phyloP scores from a whole-genome alignment of 2,888 invertebrate genomes.

The Thymelicus lineola region DNA sequence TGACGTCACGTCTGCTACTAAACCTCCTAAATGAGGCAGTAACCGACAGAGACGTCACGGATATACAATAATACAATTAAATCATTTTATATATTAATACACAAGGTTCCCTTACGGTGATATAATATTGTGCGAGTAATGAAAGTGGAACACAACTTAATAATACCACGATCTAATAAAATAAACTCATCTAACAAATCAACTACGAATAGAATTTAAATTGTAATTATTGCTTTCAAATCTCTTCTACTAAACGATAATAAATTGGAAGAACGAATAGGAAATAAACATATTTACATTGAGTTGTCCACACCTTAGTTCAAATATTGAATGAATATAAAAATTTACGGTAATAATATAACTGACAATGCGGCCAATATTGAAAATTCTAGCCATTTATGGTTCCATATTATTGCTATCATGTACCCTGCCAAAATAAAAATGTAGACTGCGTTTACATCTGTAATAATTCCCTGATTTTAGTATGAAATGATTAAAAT shows the following conservation, averaged over 20 bases:
- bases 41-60: too few relatives aligned
- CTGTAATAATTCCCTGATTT: too few relatives aligned
- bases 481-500: too few relatives aligned
- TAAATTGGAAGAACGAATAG: conserved; percentile 63
- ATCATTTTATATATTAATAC: conserved; percentile 36
- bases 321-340: too few relatives aligned
- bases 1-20: neutral
- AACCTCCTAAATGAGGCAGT: neutral
- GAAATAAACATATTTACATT: conserved; percentile 34
- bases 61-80: conserved; percentile 1
- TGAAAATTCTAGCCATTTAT: too few relatives aligned
- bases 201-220: conserved; percentile 62
- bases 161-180: conserved; percentile 46
- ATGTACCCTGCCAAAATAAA: too few relatives aligned
- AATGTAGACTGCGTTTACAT: too few relatives aligned
- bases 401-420: too few relatives aligned
- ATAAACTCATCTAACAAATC: conserved; percentile 63
- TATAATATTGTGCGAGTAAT: conserved; percentile 43
- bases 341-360: too few relatives aligned
- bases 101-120: conserved; percentile 37
- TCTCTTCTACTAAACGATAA: conserved; percentile 49
- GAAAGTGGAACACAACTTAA: conserved; percentile 33
- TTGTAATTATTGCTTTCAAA: conserved; percentile 74
- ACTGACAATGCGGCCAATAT: too few relatives aligned
- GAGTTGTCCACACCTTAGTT: conserved; percentile 27